Base-by-base conservation (phyloP, 1,140 invertebrate genomes). In the Drosophila pandora region DNA sequence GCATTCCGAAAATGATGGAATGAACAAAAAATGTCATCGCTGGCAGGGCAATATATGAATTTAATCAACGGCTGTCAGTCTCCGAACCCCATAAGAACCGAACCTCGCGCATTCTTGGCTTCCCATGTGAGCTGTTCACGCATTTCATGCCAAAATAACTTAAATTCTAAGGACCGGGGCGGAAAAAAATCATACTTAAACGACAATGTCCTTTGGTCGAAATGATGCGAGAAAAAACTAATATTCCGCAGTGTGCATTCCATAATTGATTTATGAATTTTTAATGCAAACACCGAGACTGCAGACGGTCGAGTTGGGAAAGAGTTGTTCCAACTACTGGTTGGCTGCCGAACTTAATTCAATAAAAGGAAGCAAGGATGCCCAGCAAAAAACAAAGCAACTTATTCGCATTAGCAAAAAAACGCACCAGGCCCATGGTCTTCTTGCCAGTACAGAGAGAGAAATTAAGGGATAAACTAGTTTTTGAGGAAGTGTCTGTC, bases 211-310 rank as follows among this genome's bases (percentile, higher is more conserved):
- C 37, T 39, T 12, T 13, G n/a, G 30, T 8, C 5, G 37, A 17
- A 17, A 17, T 17, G 17, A 76, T 82, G 83, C 83, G 83, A 87
- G 83, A 88, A 88, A 88, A 88, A 88, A 88, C 84, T 89, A 89
- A 90, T 89, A 82, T 79, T 90, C 89, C 81, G 81, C 81, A 74
- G 77, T 81, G 75, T 84, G 85, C 84, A 90, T 90, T 90, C 89
- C 89, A 90, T 90, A 90, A 90, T 90, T 90, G 89, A 90, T 90
- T 90, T 90, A 90, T 90, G 89, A 90, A 90, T 90, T 90, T 90
- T 90, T 90, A 90, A 90, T 90, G 89, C 79, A 87, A 90, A 84
- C 88, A 83, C 72, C 73, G 82, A 72, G 74, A 67, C 74, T 65
- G 81, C 72, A 37, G 25, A 6, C 7, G 25, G 5, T 1, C 17